Evolutionary conservation across 2,888 invertebrate species (phyloP).

Genomic region (Synanthedon vespiformis): DNA sequence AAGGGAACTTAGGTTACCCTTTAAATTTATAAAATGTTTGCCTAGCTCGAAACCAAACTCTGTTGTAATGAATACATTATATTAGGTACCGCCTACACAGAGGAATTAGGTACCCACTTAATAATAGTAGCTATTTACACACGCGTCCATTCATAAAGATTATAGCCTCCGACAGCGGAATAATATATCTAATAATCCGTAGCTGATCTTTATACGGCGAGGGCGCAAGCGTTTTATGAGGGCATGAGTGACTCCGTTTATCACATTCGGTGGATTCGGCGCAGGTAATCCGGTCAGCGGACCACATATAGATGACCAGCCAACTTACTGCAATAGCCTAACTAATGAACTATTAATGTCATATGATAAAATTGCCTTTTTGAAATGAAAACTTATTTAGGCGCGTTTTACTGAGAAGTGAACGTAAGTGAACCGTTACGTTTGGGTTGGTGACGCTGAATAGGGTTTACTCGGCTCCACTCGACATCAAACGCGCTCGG

Average conservation of each 20-base stretch:
- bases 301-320: constrained; percentile 10
- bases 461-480: background rate
- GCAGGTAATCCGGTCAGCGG: constrained; percentile 7
- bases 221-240: constrained; percentile 8
- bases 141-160: background rate
- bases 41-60: background rate
- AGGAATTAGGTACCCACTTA: background rate
- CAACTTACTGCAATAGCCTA: constrained; percentile 5
- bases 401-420: no score
- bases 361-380: background rate
- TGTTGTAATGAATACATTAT: background rate
- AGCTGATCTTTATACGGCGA: constrained; percentile 3
- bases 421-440: no score
- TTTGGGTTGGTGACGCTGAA: background rate
- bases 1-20: background rate
- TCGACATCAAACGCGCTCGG: no score
- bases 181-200: constrained; percentile 4
- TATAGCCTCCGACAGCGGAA: background rate
- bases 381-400: background rate
- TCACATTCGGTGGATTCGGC: constrained; percentile 9
- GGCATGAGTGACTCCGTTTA: constrained; percentile 8
- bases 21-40: background rate
- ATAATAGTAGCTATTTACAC: background rate
- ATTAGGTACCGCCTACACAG: background rate
- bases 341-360: constrained; percentile 7